A percentile compares a stretch with the other conserved stretches of the same genome.
phyloP scores from a whole-genome alignment of 2,797 vertebrate species.

The Neopelma chrysocephalum region DNA sequence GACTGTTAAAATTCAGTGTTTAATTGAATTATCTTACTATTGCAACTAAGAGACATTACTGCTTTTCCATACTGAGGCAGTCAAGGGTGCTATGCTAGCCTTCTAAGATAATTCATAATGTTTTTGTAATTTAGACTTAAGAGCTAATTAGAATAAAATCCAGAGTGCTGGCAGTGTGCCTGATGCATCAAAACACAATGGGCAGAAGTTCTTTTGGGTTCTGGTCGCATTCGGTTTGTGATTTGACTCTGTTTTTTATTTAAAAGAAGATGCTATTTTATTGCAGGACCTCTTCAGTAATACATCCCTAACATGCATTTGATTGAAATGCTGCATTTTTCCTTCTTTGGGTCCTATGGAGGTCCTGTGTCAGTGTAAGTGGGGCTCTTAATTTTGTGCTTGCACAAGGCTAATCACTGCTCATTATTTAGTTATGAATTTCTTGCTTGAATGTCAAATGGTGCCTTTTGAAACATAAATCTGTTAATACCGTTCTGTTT shows the following conservation, averaged over 20 bases:
- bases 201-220: neutral
- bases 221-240: neutral
- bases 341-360: neutral
- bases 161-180: neutral
- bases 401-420: neutral
- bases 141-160: neutral
- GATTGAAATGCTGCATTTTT: neutral
- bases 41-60: neutral
- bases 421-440: neutral
- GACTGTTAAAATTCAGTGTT: neutral
- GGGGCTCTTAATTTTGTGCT: neutral
- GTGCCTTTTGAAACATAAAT: neutral
- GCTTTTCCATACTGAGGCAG: neutral
- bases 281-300: neutral
- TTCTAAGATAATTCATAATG: neutral
- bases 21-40: neutral
- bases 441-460: neutral
- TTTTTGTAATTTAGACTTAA: neutral
- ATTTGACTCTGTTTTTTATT: neutral
- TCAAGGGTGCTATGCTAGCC: neutral
- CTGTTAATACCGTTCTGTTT: neutral
- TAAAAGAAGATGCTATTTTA: neutral
- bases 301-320: rapidly evolving
- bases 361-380: neutral
- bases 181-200: neutral